Conservation (phyloP, 2,888 invertebrate genomes). For the Frankliniella fusca region DNA sequence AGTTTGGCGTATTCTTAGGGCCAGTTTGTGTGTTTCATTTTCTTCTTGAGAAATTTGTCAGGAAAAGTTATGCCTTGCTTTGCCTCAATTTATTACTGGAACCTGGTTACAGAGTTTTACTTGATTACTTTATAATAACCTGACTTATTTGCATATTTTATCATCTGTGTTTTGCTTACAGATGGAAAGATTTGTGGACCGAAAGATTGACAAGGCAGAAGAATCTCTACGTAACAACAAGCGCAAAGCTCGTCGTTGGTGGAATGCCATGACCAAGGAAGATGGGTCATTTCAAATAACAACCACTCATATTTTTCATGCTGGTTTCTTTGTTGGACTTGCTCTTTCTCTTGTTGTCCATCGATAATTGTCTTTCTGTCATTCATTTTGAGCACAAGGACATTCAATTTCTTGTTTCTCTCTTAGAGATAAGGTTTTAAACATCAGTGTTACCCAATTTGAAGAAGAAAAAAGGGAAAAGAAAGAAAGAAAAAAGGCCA, state of each 20-base stretch:
- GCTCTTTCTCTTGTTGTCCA: background rate
- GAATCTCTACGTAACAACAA: conserved; percentile 65
- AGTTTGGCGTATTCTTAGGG: no score
- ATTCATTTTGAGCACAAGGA: background rate
- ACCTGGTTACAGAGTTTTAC: no score
- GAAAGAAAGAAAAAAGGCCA: background rate
- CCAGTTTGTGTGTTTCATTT: background rate
- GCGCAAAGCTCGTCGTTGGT: conserved; percentile 71
- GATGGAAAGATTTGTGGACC: conserved; percentile 77
- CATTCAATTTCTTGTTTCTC: background rate
- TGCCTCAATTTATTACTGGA: background rate
- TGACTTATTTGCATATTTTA: background rate
- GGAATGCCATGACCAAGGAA: conserved; percentile 55
- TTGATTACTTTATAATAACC: no score
- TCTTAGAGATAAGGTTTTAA: background rate
- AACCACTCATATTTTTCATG: conserved; percentile 41
- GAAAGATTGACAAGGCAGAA: conserved; percentile 76
- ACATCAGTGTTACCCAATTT: background rate
- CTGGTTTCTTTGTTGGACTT: background rate
- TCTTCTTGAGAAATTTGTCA: background rate
- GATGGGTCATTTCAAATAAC: conserved; percentile 37
- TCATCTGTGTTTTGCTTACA: conserved; percentile 46
- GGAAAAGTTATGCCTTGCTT: background rate
- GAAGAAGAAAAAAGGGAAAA: background rate
- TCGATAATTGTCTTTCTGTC: background rate